Evolutionary conservation across 2,797 vertebrate species (phyloP), one percentile per base, ranked within the genome.

Genomic region (Tinamus major): DNA sequence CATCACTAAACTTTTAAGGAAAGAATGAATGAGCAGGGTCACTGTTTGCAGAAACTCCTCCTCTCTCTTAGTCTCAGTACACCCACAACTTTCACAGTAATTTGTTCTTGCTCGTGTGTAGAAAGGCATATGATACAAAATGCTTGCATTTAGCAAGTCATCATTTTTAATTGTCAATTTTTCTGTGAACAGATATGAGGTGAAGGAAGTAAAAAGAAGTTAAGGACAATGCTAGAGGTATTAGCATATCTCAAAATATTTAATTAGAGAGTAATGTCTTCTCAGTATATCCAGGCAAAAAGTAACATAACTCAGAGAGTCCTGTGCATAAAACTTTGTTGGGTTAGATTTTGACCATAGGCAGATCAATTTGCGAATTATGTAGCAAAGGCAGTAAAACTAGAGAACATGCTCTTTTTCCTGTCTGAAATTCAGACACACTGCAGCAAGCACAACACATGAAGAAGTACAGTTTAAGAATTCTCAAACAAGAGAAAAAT

Each of bases 371-470:
- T 61, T 10, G 5, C 64, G 23, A 65, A 13, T 61, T 85, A 55
- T 12, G 2, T 46, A 48, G 14, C 46, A 80, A 5, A 49, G 18
- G 15, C 35, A 67, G 18, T 13, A 7, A 64, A 79, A 6, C 8
- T 26, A 49, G 20, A 67, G 16, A 59, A 55, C 13, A 14, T 26
- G 7, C 5, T 74, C 72, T 9, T 10, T 33, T 72, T 65, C 6
- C 4, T 49, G 9, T 44, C 26, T 62, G 55, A 6, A 89, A 77
- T 85, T 65, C 41, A 55, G 70, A 59, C 8, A 15, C 7, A 14
- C 9, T 33, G 33, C 9, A 59, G 79, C 3, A 67, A 19, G 6
- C 13, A 69, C 44, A 1, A 0, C 31, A 12, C 15, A 10, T 27
- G 5, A 77, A 62, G 27, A 67, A 62, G 77, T 5, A 62, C 5